Base-by-base conservation (phyloP, 2,113 vertebrate species). In the Pungitius pungitius region DNA sequence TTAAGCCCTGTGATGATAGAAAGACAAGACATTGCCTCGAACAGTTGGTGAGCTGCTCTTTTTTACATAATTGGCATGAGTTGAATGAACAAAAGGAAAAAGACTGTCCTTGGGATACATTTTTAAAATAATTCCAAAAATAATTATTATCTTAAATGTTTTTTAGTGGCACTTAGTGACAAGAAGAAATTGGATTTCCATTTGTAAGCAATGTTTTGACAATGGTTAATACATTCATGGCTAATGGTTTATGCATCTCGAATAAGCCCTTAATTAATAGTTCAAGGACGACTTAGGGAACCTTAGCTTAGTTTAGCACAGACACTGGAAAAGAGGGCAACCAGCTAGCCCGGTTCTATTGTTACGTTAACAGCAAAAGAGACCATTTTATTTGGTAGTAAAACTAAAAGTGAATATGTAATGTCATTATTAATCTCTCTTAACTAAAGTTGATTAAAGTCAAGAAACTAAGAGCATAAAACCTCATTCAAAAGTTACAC, bases 1-100 rank as follows among this genome's bases (percentile, higher is more conserved):
- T 43, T 83, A 58, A 69, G 67, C 24, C 30, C 82, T 63, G 73
- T 58, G 68, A 78, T 70, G 69, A 71, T 63, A 78, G 22, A 67
- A 74, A 76, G 37, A 61, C 55, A 63, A 69, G 51, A 52, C 22
- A 68, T 45, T 58, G 66, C 42, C 63, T 73, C 67, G 73, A 43
- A 47, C 35, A 51, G 54, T 70, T 67, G 58, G 24, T 27, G 27
- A 82, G 73, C 35, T 67, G 59, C 49, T 62, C 37, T 61, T 49
- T n/a, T 67, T 76, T 68, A 57, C 35, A 35, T 70, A 75, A 39
- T 30, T 73, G 54, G 83, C 20, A 17, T 67, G n/a, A n/a, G 66
- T 78, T 65, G 47, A 64, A 49, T 49, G 20, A n/a, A n/a, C 7
- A 49, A 49, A 47, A 10, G 20, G 2, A 4, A 67, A 67, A 30